Conservation (phyloP, 2,797 vertebrate species). For the Lepidocolaptes lacrymiger region DNA sequence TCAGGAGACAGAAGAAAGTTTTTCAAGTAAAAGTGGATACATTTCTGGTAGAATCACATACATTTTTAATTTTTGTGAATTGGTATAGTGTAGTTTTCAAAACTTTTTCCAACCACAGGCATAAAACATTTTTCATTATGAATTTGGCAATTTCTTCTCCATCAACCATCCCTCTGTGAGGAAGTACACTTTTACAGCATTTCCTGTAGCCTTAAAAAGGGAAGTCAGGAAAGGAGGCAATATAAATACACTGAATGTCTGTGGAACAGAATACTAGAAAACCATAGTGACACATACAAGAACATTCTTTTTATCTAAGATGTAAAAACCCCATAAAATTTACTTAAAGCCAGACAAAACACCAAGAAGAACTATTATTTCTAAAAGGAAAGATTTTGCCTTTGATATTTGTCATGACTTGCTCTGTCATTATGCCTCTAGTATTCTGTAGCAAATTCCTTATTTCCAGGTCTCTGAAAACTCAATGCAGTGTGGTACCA, state of each 20-base stretch:
- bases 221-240: not conserved
- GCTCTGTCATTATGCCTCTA: not conserved
- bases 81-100: not conserved
- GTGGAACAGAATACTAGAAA: not conserved
- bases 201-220: not conserved
- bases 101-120: conserved; percentile 29
- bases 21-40: not conserved
- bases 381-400: not conserved
- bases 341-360: not conserved
- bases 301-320: not conserved
- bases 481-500: not conserved
- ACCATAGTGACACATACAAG: not conserved
- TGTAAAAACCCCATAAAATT: not conserved
- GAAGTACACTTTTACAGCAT: not conserved
- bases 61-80: not conserved
- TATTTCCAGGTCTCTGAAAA: not conserved
- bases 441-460: not conserved
- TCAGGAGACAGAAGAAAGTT: not conserved
- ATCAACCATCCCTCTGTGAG: not conserved
- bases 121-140: not conserved
- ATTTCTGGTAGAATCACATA: not conserved
- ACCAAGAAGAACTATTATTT: not conserved
- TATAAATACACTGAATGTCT: not conserved
- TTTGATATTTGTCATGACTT: not conserved
- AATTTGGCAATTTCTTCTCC: not conserved